Evolutionary conservation across 2,888 invertebrate genomes (phyloP), one percentile per base, ranked within the genome.

Genomic region (Ryuthela nishihirai): DNA sequence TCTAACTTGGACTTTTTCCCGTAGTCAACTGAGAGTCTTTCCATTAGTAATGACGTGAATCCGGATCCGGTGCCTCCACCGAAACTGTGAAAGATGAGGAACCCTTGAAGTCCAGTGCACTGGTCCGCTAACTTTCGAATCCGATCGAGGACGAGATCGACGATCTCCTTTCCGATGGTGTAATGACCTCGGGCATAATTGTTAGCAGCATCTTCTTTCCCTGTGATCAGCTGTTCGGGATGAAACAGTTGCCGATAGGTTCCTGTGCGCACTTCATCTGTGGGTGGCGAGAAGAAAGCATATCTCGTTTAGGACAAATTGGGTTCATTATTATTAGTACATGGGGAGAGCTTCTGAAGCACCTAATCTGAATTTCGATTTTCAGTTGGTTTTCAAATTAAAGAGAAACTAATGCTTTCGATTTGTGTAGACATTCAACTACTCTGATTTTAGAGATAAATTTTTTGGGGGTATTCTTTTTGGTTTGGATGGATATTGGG

Each of bases 1-100:
- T 89, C 88, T 47, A 91, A 77, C 71, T 90, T 90, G 72, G 88
- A 87, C 73, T 90, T 90, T 74, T 90, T 91, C 60, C 86, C 86
- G 69, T 84, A 92, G 70, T 91, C 89, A 15, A 85, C 84, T 0
- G 85, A 84, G 3, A 92, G 77, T 48, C 86, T 82, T 74, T 91
- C 88, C 87, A 91, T 88, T 20, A 92, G 78, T 39, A 91, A 78
- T 1, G 90, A 88, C 0, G 89, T 88, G 74, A 93, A 91, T 1
- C 92, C 92, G 0, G 88, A 90, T 25, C 89, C 92, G 21, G 89
- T 92, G 45, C 90, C 90, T 21, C 69, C 69, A 2, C 70, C 70
- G 48, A 70, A 70, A 45, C 67, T 67, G 64, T 71, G 71, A 64
- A 73, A 69, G 60, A 71, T 65, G 55, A 70, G 68, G 65, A 72